Evolutionary conservation across 2,888 invertebrate genomes (phyloP).

Genomic region (Lithophane semibrunnea): DNA sequence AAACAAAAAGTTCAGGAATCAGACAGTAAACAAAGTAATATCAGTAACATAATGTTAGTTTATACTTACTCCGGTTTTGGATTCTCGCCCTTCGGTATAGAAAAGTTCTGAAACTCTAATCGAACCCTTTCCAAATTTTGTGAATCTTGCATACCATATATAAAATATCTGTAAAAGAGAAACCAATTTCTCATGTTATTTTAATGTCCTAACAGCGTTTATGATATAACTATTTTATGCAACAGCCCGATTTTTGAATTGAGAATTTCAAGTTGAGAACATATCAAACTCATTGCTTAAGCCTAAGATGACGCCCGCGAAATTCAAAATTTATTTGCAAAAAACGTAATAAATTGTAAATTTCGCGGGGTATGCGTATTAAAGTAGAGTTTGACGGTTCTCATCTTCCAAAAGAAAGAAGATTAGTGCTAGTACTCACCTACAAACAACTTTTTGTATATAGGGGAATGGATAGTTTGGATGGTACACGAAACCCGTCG

Average conservation of each 20-base stretch:
- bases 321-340: no score
- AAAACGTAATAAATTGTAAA: no score
- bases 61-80: conserved; percentile 94
- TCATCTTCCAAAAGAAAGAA: no score
- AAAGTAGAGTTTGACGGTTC: no score
- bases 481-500: conserved; percentile 97
- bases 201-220: not conserved
- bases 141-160: conserved; percentile 99
- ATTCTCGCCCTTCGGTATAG: conserved; percentile 96
- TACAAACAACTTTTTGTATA: conserved; percentile 98
- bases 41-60: conserved; percentile 1
- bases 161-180: conserved; percentile 94
- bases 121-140: conserved; percentile 98
- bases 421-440: conserved; percentile 83
- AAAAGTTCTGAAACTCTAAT: conserved; percentile 96
- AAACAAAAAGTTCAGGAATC: not conserved
- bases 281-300: no score
- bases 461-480: conserved; percentile 99
- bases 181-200: not conserved
- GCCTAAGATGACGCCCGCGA: no score
- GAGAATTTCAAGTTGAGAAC: no score
- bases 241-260: no score
- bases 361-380: no score
- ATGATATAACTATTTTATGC: not conserved
- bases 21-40: not conserved